phyloP scores from a whole-genome alignment of 2,888 invertebrate species.

The Oscheius sp. region DNA sequence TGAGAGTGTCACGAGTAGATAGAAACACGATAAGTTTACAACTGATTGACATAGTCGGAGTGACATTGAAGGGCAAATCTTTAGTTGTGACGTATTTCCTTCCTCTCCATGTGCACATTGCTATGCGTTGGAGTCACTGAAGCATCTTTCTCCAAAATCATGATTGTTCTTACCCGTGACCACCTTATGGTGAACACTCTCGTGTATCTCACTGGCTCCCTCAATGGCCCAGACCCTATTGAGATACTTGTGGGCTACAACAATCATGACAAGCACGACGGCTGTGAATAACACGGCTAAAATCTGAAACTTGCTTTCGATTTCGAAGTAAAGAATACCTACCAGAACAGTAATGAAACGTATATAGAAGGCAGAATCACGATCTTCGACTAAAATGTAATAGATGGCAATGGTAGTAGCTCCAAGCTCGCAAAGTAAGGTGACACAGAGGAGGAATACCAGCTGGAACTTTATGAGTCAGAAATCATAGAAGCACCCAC shows the following conservation, averaged over 20 bases:
- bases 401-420: slow-evolving; percentile 10
- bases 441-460: slow-evolving; percentile 18
- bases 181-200: too few relatives aligned
- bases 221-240: slow-evolving; percentile 24
- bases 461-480: slow-evolving; percentile 1
- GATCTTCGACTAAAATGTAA: slow-evolving; percentile 25
- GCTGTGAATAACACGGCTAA: slow-evolving; percentile 9
- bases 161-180: too few relatives aligned
- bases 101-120: too few relatives aligned
- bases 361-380: slow-evolving; percentile 18
- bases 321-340: neutral
- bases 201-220: too few relatives aligned
- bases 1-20: too few relatives aligned
- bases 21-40: too few relatives aligned
- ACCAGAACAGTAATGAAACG: slow-evolving; percentile 21
- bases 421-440: slow-evolving; percentile 1
- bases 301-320: neutral
- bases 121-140: too few relatives aligned
- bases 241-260: slow-evolving; percentile 21
- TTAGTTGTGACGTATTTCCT: too few relatives aligned
- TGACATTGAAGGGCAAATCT: too few relatives aligned
- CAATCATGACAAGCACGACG: slow-evolving; percentile 18
- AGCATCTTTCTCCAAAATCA: too few relatives aligned
- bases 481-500: neutral
- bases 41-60: too few relatives aligned